A percentile compares a stretch with the other conserved stretches of the same genome.
Conservation (phyloP, 2,113 vertebrate genomes). For the Phylloscopus trochilus region DNA sequence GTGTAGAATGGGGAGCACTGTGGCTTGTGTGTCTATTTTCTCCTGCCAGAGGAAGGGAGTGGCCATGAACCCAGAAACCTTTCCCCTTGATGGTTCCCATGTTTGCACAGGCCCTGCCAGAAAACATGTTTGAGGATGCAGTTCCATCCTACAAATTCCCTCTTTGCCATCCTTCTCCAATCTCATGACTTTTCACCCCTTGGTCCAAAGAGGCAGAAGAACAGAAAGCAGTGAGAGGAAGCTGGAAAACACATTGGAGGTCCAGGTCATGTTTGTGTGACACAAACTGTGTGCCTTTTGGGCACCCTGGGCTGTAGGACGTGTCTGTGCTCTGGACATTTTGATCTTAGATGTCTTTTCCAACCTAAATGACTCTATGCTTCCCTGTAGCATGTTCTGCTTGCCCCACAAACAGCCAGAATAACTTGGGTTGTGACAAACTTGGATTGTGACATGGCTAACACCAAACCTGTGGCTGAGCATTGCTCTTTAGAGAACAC, state of each 20-base stretch:
- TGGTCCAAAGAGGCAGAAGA: background rate
- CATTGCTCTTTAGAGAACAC: background rate
- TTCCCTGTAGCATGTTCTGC: background rate
- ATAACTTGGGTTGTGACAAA: background rate
- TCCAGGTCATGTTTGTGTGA: background rate
- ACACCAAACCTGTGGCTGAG: background rate
- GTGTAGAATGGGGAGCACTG: background rate
- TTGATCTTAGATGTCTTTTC: background rate
- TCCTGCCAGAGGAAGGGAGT: background rate
- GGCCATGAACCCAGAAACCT: background rate
- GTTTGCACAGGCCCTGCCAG: background rate
- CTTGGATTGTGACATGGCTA: background rate
- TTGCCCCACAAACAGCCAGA: background rate
- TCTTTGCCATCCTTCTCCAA: background rate
- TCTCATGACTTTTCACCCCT: background rate
- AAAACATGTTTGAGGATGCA: fast-evolving
- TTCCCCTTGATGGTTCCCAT: fast-evolving
- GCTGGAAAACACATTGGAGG: background rate
- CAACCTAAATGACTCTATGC: background rate
- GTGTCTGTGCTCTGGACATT: background rate
- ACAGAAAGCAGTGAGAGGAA: background rate
- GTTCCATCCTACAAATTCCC: background rate
- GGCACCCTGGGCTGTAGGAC: background rate
- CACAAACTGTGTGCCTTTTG: background rate
- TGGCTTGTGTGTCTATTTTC: background rate